Base-by-base conservation (phyloP, 2,113 vertebrate species). In the Grammomys surdaster region DNA sequence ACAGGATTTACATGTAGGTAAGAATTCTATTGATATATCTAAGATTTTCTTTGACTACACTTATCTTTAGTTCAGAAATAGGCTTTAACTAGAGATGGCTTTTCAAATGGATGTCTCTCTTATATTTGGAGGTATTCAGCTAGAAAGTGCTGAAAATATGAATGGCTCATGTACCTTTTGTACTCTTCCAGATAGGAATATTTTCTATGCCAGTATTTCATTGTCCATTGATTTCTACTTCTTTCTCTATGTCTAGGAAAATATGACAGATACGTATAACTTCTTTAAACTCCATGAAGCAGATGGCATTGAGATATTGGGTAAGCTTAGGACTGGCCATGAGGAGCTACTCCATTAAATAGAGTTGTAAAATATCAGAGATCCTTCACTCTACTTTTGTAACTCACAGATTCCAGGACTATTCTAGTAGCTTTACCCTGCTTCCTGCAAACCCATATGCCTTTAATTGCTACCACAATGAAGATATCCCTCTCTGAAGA, bases 121-220 rank as follows among this genome's bases (percentile, higher is more conserved):
- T 95, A 75, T 58, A 89, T 92, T 96, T 96, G 88, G 84, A 97
- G 89, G 91, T 3, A 94, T 96, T 84, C 76, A 91, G 33, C 81
- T 95, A 40, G 43, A 89, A 96, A 92, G 28, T 75, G 46, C 6
- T 0, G 0, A 94, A 87, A 0, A 78, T 72, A 9, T 86, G 77
- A 60, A 92, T 80, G 40, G 40, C 9, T 43, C 40, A 20, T 9
- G 3, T 20, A 7, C 22, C 24, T 72, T 33, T 22, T 56, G 40
- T 22, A 81, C 2, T n/a, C 11, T 3, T 7, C n/a, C 31, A 31
- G 6, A 11, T 2, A 46, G 17, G 20, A 60, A 3, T 28, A 0
- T 8, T 54, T 40, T 77, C 51, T 82, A n/a, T 63, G 40, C 5
- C 16, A 0, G 22, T 5, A 4, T 63, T 54, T 90, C 0, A 17